A percentile compares a stretch with the other conserved stretches of the same genome.
These are phyloP conservation scores for Zeugodacus cucurbitae DNA, from an alignment of 1,140 invertebrate species.

Conservation along the genomic window DNA sequence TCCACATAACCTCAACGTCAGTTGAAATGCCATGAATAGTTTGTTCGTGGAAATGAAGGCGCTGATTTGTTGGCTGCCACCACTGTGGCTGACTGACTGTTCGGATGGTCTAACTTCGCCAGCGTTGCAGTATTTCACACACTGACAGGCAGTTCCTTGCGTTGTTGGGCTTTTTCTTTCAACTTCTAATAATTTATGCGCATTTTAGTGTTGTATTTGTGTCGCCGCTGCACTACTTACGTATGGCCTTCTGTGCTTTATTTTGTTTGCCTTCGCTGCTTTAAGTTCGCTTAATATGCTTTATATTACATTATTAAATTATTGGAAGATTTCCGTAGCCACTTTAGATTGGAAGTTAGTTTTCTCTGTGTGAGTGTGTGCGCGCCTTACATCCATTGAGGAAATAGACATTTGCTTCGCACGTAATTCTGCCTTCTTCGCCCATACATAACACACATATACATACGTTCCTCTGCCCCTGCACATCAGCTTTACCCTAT, in stretches of 20 bases:
- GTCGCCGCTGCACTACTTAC: constrained; percentile 1
- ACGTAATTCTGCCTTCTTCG: background rate
- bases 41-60: background rate
- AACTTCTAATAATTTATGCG: constrained; percentile 17
- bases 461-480: background rate
- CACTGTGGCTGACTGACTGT: background rate
- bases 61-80: constrained; percentile 7
- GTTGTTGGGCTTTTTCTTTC: background rate
- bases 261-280: background rate
- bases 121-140: background rate
- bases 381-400: background rate
- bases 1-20: background rate
- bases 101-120: background rate
- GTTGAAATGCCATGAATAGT: background rate
- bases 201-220: background rate
- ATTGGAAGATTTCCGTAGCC: constrained; percentile 9
- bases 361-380: background rate
- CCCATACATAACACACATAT: no score
- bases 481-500: background rate
- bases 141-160: background rate
- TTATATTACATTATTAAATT: background rate
- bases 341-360: background rate
- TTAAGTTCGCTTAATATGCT: background rate
- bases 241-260: background rate
- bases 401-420: constrained; percentile 13